Evolutionary conservation across 2,113 vertebrate species (phyloP), one percentile per base, ranked within the genome.

Genomic region (Cephalopterus ornatus): DNA sequence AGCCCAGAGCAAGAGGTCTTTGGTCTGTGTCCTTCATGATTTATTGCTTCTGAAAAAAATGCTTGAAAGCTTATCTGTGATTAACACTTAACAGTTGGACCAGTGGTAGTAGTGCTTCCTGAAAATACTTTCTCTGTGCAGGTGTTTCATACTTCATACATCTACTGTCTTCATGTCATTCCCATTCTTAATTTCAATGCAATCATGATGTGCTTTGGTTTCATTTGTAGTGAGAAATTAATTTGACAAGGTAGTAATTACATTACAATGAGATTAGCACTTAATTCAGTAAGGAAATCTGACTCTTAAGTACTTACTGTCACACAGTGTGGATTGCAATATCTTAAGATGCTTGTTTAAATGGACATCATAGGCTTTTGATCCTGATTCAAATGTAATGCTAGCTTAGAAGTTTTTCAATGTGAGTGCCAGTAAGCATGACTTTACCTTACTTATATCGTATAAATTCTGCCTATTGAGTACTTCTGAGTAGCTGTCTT

Each of bases 61-160:
- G 14, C 30, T 55, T 67, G 71, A 67, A 72, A 88, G 28, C 35
- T 85, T 46, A 4, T 59, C 30, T 56, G 21, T n/a, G 71, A 7
- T 2, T 74, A 27, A 16, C 5, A 12, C 30, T 66, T 62, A 41
- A 0, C 8, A 42, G 20, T 15, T 92, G 24, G 28, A 19, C 50
- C 81, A 30, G 11, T 21, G n/a, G 62, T 50, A 33, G 56, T 23
- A 88, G 42, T 77, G 41, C 28, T 84, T 81, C 46, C 28, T 92
- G 50, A 18, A 80, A 49, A 37, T 12, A 11, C 22, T 85, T 76
- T 16, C 2, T 73, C 42, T 50, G 2, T 58, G 50, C 41, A 46
- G 26, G n/a, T n/a, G n/a, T n/a, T n/a, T n/a, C n/a, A 1, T 47
- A 20, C 62, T 53, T 84, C 21, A 13, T 2, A 0, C 53, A 58